A percentile compares a stretch with the other conserved stretches of the same genome.
phyloP scores from a whole-genome alignment of 2,888 invertebrate genomes.

The Nephrotoma flavescens region DNA sequence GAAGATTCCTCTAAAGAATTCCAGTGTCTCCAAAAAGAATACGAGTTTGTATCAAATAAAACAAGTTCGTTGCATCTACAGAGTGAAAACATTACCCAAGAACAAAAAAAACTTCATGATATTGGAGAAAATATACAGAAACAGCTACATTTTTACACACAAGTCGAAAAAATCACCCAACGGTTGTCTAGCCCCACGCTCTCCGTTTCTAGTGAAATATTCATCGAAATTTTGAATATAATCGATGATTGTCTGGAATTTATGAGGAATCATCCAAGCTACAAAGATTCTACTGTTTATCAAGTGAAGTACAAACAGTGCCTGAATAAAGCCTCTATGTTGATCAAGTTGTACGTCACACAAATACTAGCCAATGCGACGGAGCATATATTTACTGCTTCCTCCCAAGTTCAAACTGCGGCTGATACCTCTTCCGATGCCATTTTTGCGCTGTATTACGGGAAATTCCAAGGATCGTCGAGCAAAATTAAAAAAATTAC shows the following conservation, averaged over 20 bases:
- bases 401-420: conserved; percentile 12
- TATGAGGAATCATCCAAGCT: conserved; percentile 61
- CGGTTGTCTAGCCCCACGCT: conserved; percentile 65
- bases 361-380: conserved; percentile 65
- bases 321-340: conserved; percentile 59
- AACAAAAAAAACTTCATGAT: conserved; percentile 69
- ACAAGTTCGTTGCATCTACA: conserved; percentile 83
- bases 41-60: conserved; percentile 76
- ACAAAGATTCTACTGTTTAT: conserved; percentile 73
- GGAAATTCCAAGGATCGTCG: conserved; percentile 88
- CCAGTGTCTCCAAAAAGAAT: conserved; percentile 56
- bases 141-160: conserved; percentile 71
- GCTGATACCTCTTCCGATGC: conserved; percentile 39
- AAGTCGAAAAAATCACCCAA: conserved; percentile 40
- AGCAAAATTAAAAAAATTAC: conserved; percentile 70
- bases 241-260: conserved; percentile 80
- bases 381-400: conserved; percentile 43
- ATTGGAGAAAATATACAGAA: conserved; percentile 67
- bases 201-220: conserved; percentile 69
- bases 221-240: conserved; percentile 63
- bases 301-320: conserved; percentile 74
- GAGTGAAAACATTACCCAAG: conserved; percentile 80
- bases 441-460: conserved; percentile 76
- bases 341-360: conserved; percentile 66
- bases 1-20: conserved; percentile 56